Evolutionary conservation across 2,797 vertebrate genomes (phyloP).

Genomic region (Cirrhinus mrigala): DNA sequence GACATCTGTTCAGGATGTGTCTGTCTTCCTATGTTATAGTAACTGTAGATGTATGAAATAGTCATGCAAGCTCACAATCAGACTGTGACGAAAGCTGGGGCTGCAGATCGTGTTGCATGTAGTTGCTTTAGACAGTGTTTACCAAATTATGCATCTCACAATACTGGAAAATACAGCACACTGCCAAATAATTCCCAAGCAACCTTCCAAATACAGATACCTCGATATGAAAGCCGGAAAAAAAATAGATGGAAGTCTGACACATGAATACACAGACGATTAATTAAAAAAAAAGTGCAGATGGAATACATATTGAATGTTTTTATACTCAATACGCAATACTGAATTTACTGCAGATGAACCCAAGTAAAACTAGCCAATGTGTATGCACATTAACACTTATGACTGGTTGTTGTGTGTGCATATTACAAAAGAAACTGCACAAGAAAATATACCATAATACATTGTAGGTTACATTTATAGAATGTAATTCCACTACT

Average conservation of each 20-base stretch:
- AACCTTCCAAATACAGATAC: constrained; percentile 43
- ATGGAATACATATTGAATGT: not conserved
- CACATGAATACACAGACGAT: not conserved
- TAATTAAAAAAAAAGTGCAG: not conserved
- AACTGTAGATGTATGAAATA: constrained; percentile 66
- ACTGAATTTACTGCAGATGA: not conserved
- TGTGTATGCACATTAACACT: too few species aligned
- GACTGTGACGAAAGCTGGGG: constrained; percentile 57
- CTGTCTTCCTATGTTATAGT: constrained; percentile 64
- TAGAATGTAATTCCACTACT: not conserved
- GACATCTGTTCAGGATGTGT: constrained; percentile 69
- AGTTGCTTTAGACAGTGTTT: constrained; percentile 65
- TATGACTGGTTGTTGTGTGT: not conserved
- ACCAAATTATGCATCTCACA: constrained; percentile 51
- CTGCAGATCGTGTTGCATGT: constrained; percentile 69
- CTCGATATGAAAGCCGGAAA: constrained; percentile 44
- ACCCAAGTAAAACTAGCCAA: not conserved
- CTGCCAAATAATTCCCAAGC: constrained; percentile 53
- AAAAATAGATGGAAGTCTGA: not conserved
- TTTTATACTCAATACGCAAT: constrained; percentile 23
- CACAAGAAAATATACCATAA: not conserved
- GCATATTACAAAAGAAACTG: not conserved
- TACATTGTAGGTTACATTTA: not conserved
- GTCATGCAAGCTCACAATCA: constrained; percentile 63
- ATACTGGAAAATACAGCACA: constrained; percentile 53